Conservation (phyloP, 2,797 vertebrate genomes). For the Syndactyla subalaris region DNA sequence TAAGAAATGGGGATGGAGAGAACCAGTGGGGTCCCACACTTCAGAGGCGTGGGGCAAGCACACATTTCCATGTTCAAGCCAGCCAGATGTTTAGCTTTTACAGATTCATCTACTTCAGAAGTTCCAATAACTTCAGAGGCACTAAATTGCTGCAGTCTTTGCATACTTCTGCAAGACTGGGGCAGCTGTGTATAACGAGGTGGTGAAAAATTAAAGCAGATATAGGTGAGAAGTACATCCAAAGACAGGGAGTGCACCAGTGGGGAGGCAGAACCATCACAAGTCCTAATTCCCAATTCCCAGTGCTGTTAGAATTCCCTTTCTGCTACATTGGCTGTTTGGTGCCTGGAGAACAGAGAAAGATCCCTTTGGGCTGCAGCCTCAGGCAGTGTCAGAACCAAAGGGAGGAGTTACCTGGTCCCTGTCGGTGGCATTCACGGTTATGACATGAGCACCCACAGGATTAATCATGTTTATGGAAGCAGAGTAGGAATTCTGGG, state of each 20-base stretch:
- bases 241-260: background rate
- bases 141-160: background rate
- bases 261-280: background rate
- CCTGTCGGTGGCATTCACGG: constrained; percentile 48
- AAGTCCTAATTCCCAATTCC: background rate
- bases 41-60: background rate
- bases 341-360: background rate
- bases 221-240: background rate
- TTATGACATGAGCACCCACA: constrained; percentile 40
- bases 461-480: constrained; percentile 55
- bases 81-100: background rate
- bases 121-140: background rate
- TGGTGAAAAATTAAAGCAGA: background rate
- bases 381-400: background rate
- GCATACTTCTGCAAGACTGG: background rate
- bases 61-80: background rate
- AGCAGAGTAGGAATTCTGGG: constrained; percentile 47
- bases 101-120: background rate
- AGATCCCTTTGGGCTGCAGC: background rate
- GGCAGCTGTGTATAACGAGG: background rate
- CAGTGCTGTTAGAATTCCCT: background rate
- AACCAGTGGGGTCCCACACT: background rate
- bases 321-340: background rate
- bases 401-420: constrained; percentile 56
- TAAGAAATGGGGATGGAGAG: background rate